A percentile compares a stretch with the other conserved stretches of the same genome.
These are phyloP conservation scores for Cacatua alba DNA, from an alignment of 2,113 vertebrate genomes.

Conservation along the genomic window DNA sequence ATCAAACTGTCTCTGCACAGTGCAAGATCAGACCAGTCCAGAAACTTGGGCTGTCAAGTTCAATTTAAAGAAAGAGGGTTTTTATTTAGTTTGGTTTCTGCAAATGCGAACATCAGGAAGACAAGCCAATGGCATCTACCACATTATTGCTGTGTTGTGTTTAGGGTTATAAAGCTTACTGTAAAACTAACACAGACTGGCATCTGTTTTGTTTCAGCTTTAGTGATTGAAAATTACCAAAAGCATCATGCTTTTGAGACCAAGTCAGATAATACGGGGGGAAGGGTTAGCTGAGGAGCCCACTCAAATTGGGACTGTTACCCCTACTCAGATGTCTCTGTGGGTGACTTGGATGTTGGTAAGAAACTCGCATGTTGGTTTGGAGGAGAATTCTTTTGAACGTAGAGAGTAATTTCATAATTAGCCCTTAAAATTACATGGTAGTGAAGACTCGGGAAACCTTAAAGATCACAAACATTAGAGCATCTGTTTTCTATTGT, in stretches of 20 bases:
- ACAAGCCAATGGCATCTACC: background rate
- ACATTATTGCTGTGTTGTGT: conserved; percentile 16
- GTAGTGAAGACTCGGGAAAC: conserved; percentile 40
- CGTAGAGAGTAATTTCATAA: conserved; percentile 63
- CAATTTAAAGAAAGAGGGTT: conserved; percentile 32
- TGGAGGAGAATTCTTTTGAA: conserved; percentile 40
- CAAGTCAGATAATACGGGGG: background rate
- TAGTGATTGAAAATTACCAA: conserved; percentile 16
- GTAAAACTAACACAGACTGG: conserved; percentile 28
- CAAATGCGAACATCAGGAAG: background rate
- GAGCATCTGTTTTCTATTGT: conserved; percentile 60
- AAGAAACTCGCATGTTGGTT: conserved; percentile 34
- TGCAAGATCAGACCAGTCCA: background rate
- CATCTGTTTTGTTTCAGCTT: conserved; percentile 49
- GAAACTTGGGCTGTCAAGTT: conserved; percentile 27
- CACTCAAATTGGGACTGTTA: background rate
- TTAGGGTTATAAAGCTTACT: conserved; percentile 24
- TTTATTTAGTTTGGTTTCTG: conserved; percentile 46
- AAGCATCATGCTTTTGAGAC: background rate
- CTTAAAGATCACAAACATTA: conserved; percentile 25
- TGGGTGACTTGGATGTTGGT: conserved; percentile 30
- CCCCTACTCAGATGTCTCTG: background rate
- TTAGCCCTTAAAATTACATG: conserved; percentile 71
- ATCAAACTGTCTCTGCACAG: background rate
- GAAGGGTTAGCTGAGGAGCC: background rate